A percentile compares a stretch with the other conserved stretches of the same genome.
These are phyloP conservation scores for Brachystomella parvula DNA, from an alignment of 1,140 invertebrate species.

Conservation along the genomic window DNA sequence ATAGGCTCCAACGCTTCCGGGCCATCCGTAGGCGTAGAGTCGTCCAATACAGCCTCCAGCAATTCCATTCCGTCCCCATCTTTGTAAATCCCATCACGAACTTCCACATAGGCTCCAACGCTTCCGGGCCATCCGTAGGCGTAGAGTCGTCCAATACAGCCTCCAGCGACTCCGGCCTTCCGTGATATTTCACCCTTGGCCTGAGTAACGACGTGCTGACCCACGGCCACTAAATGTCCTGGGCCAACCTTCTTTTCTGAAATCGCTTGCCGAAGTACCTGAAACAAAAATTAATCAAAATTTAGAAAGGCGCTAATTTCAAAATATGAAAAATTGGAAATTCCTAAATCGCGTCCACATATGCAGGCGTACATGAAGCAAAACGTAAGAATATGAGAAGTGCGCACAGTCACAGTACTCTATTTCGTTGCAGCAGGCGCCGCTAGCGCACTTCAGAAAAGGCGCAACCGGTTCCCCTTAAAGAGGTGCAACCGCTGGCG, in stretches of 20 bases:
- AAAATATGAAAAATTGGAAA: not conserved
- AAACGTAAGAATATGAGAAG: too few species aligned
- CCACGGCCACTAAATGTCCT: conserved; percentile 23
- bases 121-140: conserved; percentile 33
- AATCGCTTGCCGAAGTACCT: conserved; percentile 22
- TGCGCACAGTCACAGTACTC: too few species aligned
- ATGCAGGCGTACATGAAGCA: too few species aligned
- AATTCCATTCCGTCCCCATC: not conserved
- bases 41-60: too few species aligned
- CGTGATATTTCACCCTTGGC: conserved; percentile 27
- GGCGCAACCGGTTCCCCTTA: too few species aligned
- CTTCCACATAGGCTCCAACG: conserved; percentile 33
- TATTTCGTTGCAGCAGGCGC: too few species aligned
- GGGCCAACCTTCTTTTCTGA: conserved; percentile 15
- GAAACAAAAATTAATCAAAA: not conserved
- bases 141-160: conserved; percentile 22
- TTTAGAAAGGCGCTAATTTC: not conserved
- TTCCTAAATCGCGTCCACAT: too few species aligned
- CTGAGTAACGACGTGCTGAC: conserved; percentile 26
- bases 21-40: conserved; percentile 30
- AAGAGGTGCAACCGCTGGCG: too few species aligned
- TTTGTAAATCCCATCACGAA: conserved; percentile 18
- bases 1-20: conserved; percentile 32
- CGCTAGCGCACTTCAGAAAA: too few species aligned
- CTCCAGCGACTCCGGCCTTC: conserved; percentile 15